Evolutionary conservation across 1,140 invertebrate species (phyloP), one percentile per base, ranked within the genome.

Genomic region (Danaus plexippus): DNA sequence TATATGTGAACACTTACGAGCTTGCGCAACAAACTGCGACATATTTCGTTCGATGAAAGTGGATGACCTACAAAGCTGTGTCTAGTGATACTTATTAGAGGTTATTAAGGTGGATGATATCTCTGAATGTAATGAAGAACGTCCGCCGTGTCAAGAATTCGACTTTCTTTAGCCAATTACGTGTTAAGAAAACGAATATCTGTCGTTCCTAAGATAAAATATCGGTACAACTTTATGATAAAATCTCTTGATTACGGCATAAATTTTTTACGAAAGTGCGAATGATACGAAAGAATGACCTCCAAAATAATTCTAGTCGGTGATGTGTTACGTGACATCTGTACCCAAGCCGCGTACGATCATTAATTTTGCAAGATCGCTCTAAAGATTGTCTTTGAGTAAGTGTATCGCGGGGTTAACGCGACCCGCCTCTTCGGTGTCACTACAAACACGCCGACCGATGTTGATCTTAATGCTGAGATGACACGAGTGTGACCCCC

Each of bases 301-400:
- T 47, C 11, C 48, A 41, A 43, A 47, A 46, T 46, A 32, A 55
- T 60, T 61, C 50, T 61, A 54, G 53, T 56, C 59, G 52, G 43
- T 43, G 52, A 44, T 55, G 58, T 59, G 22, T 49, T 45, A 47
- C 43, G 49, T 52, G 61, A 58, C 65, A 55, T 64, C 62, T 57
- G 51, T 63, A 59, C 57, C 71, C 62, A 69, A 66, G 65, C 68
- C 71, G 66, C 63, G 66, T 45, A 52, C 47, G 61, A 54, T 67
- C 65, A 70, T 75, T 70, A 72, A 68, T 75, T 64, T 59, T 57
- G 46, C 43, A 51, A 71, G 71, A 75, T 75, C 61, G 66, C 66
- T 61, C 54, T 18, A 46, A 11, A 59, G 69, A 73, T 73, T 71
- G 69, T 47, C 11, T 32, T 45, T 61, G 50, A 47, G 65, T 66